These are phyloP conservation scores for Julus scanicus DNA, from an alignment of 2,888 invertebrate genomes.

Conservation along the genomic window DNA sequence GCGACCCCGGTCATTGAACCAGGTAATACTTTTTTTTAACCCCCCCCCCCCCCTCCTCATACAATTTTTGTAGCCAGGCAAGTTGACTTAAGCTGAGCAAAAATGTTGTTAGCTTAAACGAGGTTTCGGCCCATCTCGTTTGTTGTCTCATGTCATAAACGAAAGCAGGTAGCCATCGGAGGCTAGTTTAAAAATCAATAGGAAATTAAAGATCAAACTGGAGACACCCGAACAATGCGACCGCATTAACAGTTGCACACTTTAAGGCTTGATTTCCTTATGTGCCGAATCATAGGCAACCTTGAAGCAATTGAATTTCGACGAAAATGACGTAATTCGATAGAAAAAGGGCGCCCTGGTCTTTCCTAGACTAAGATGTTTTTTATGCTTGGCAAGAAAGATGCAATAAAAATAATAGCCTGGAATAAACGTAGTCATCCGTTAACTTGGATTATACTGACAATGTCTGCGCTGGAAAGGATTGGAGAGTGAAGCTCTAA, in stretches of 20 bases:
- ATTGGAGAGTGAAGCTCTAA: background rate
- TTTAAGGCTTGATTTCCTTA: slow-evolving; percentile 9
- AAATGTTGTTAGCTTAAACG: too few relatives aligned
- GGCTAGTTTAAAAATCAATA: background rate
- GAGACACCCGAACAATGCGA: background rate
- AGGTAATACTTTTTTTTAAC: background rate
- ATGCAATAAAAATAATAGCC: slow-evolving; percentile 12
- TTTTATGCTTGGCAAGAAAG: background rate
- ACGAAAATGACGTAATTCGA: background rate
- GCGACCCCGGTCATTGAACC: slow-evolving; percentile 22
- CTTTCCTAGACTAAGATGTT: background rate
- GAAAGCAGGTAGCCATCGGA: background rate
- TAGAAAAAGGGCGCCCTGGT: background rate
- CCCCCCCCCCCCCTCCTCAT: too few relatives aligned
- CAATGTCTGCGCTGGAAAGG: background rate
- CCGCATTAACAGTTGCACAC: background rate
- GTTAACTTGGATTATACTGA: background rate
- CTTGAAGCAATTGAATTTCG: background rate
- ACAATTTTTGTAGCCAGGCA: too few relatives aligned
- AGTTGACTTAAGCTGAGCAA: too few relatives aligned
- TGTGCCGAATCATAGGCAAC: background rate
- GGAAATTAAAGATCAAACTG: background rate
- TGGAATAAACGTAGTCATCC: slow-evolving; percentile 25
- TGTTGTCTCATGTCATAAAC: background rate
- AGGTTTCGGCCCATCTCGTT: background rate